Conservation (phyloP, 2,888 invertebrate species). For the Melanotus villosus region DNA sequence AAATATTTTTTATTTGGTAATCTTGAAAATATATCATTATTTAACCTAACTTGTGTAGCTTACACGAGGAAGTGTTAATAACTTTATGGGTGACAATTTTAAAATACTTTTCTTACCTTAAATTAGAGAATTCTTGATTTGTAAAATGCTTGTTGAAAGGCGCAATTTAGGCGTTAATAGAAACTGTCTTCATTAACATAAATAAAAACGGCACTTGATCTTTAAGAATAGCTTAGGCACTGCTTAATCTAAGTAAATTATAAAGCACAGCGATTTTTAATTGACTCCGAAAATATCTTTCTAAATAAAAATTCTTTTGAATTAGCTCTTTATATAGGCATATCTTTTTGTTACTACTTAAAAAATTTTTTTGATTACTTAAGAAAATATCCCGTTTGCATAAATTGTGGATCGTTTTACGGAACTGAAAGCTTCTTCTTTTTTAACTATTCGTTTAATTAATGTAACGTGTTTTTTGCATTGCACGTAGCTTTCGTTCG, state of each 20-base stretch:
- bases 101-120: no score
- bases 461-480: constrained; percentile 1
- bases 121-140: no score
- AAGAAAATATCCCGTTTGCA: neutral
- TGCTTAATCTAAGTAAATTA: constrained; percentile 25
- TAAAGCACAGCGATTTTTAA: constrained; percentile 41
- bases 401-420: neutral
- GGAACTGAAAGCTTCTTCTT: neutral
- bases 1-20: no score
- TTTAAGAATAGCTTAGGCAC: constrained; percentile 37
- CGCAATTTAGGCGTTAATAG: constrained; percentile 10
- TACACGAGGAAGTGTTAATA: no score
- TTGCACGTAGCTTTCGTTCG: neutral
- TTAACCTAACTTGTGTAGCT: no score
- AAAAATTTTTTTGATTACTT: no score
- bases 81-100: no score
- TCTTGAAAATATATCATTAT: no score
- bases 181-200: constrained; percentile 10
- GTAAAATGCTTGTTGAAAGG: neutral
- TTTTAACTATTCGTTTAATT: neutral
- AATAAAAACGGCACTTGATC: constrained; percentile 34
- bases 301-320: constrained; percentile 6
- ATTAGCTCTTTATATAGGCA: no score
- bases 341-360: no score
- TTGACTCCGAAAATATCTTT: constrained; percentile 29